A percentile compares a stretch with the other conserved stretches of the same genome.
Evolutionary conservation across 1,140 invertebrate genomes (phyloP).

Genomic region (Cotesia glomerata): DNA sequence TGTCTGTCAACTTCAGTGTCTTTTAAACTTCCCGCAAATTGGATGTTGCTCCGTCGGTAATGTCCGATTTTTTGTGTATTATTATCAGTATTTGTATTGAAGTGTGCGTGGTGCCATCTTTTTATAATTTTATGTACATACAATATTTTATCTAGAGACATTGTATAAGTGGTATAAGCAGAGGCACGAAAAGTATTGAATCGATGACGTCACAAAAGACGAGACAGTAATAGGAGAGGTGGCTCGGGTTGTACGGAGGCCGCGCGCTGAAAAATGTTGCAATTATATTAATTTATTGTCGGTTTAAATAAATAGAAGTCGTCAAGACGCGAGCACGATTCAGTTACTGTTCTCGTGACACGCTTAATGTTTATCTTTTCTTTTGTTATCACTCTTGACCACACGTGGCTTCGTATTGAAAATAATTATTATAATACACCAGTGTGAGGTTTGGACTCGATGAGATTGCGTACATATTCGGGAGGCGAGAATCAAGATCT

Average conservation of each 20-base stretch:
- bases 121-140: background rate
- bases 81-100: background rate
- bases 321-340: conserved; percentile 20
- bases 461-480: conserved; percentile 14
- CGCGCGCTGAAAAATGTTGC: conserved; percentile 57
- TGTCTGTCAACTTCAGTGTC: too few species aligned
- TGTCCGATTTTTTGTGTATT: too few species aligned
- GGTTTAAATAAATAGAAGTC: conserved; percentile 38
- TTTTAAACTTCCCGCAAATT: too few species aligned
- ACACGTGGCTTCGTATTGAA: conserved; percentile 10
- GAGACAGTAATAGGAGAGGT: conserved; percentile 50
- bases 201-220: conserved; percentile 64
- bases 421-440: background rate
- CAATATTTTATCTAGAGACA: background rate
- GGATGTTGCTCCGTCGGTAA: too few species aligned
- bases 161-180: conserved; percentile 10
- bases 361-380: conserved; percentile 8
- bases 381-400: conserved; percentile 7
- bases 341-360: conserved; percentile 13
- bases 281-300: conserved; percentile 52
- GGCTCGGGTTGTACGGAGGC: conserved; percentile 32
- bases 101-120: conserved; percentile 3
- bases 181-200: conserved; percentile 61
- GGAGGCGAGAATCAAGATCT: background rate
- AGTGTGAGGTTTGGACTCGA: background rate